Evolutionary conservation across 2,888 invertebrate genomes (phyloP), one percentile per base, ranked within the genome.

Genomic region (Idaea dimidiata): DNA sequence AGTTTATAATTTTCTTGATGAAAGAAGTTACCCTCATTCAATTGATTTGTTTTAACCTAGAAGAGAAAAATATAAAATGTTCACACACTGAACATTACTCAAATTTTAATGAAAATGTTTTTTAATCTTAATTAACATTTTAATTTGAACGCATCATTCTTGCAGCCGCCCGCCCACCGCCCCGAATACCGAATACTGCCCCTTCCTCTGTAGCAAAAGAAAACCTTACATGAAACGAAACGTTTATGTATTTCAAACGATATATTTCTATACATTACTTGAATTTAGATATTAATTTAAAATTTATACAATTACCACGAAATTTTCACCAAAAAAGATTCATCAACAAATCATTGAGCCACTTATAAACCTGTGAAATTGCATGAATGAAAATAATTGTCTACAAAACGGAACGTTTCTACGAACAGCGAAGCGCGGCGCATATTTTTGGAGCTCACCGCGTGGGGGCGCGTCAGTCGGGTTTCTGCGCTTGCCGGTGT

Each of bases 401-500:
- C 72, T 72, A 65, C 65, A 69, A 77, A 81, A 77, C 77, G 80
- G 76, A 80, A 79, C 79, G 79, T 78, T 73, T 64, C 71, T 10
- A 43, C 10, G 43, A 14, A 14, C 43, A 43, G 43, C 10, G 14
- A 14, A 8, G 58, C 16, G n/a, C 58, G 58, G 58, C 32, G 16
- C 73, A 73, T 83, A 84, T 84, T 84, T 86, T 83, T 74, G 81
- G 73, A 68, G 70, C 65, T 70, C 72, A 66, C 79, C 84, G 82
- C 81, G 67, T 81, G 87, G 83, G 79, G 83, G 80, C 80, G 81
- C 81, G 68, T 66, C 77, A 92, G 92, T 92, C 91, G 91, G 91
- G 91, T 92, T 92, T 91, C 86, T 88, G 86, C 88, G 87, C 84
- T 90, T 81, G 86, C 78, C 79, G 84, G 86, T 81, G 78, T 74